These are phyloP conservation scores for Gallinago jamesoni DNA, from an alignment of 2,113 vertebrate genomes.

Conservation along the genomic window DNA sequence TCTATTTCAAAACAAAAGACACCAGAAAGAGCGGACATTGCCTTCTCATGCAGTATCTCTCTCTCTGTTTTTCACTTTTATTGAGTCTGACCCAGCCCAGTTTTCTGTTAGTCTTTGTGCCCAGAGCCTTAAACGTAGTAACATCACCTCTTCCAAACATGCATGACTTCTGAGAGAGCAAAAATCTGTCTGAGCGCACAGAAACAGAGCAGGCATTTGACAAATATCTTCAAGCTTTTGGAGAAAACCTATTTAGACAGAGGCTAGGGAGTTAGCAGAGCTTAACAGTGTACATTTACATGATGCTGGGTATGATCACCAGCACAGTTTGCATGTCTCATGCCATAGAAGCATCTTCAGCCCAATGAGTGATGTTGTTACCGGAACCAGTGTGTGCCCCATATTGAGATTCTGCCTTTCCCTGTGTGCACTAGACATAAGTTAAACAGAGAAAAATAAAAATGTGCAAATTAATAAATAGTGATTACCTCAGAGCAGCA, in stretches of 20 bases:
- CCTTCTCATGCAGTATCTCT: not conserved
- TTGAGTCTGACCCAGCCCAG: not conserved
- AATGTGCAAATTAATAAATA: not conserved
- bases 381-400: rapidly evolving
- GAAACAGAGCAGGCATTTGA: not conserved
- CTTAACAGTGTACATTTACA: not conserved
- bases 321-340: not conserved
- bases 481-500: constrained; percentile 82
- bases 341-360: not conserved
- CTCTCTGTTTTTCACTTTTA: not conserved
- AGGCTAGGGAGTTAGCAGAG: not conserved
- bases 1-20: not conserved
- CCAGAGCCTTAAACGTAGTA: not conserved
- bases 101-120: not conserved
- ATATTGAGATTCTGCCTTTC: not conserved
- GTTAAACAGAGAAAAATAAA: not conserved
- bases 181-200: not conserved
- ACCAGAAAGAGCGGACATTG: not conserved
- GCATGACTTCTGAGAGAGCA: not conserved
- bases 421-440: no score
- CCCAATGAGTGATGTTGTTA: not conserved
- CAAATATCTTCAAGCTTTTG: not conserved
- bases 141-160: not conserved
- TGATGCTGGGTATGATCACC: not conserved
- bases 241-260: not conserved